A percentile compares a stretch with the other conserved stretches of the same genome.
These are phyloP conservation scores for Notechis scutatus DNA, from an alignment of 2,113 vertebrate genomes.

Conservation along the genomic window DNA sequence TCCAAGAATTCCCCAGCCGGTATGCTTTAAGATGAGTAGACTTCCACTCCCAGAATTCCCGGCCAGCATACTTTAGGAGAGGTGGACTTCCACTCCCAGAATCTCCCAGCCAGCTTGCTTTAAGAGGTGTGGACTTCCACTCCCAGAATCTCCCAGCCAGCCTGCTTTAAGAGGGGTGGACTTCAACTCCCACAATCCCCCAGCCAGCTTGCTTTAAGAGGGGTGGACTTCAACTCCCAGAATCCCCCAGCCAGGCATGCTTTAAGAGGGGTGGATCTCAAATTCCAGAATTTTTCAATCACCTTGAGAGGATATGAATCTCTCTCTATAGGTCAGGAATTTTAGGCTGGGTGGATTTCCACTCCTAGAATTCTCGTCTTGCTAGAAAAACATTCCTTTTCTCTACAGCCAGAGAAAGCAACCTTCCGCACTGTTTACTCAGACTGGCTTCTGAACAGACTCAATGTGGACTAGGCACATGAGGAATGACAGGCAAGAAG, in stretches of 20 bases:
- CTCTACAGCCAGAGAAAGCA: not conserved
- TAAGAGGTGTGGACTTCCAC: no score
- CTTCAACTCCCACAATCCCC: no score
- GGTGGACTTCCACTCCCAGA: not conserved
- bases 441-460: not conserved
- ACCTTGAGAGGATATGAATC: no score
- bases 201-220: no score
- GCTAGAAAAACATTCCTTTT: not conserved
- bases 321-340: no score
- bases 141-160: no score
- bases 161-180: no score
- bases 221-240: not conserved
- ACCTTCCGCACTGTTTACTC: not conserved
- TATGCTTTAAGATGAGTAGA: not conserved
- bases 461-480: not conserved
- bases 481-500: not conserved
- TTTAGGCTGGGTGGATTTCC: no score
- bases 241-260: not conserved
- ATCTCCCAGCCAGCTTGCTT: no score
- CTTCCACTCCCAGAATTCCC: not conserved
- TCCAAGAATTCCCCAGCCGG: no score
- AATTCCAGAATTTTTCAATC: no score
- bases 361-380: not conserved
- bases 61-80: not conserved
- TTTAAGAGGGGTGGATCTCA: not conserved